These are phyloP conservation scores for Microctenopoma stevenorrisi DNA, from an alignment of 2,797 vertebrate species.

Conservation along the genomic window DNA sequence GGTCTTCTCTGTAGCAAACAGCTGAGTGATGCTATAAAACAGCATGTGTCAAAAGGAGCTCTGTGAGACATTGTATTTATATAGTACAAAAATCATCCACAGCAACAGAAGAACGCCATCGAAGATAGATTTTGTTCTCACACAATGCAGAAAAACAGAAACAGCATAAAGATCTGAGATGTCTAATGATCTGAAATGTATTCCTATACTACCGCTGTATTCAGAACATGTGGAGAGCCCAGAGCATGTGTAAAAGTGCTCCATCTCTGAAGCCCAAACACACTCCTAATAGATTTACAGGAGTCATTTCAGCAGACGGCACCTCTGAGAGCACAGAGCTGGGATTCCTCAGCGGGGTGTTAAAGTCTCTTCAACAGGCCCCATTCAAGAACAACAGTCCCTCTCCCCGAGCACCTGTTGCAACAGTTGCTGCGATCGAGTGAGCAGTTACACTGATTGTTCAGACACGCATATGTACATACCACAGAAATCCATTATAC, in stretches of 20 bases:
- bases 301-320: conserved; percentile 70
- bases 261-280: conserved; percentile 63
- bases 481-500: conserved; percentile 1
- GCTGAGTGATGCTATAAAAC: background rate
- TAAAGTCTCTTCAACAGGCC: conserved; percentile 60
- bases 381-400: conserved; percentile 69
- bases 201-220: background rate
- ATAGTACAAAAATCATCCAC: background rate
- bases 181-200: background rate
- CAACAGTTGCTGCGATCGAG: conserved; percentile 62
- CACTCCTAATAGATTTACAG: conserved; percentile 74
- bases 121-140: background rate
- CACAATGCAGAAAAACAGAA: conserved; percentile 4
- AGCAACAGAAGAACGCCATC: background rate
- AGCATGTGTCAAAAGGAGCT: conserved; percentile 4
- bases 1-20: conserved; percentile 37
- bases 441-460: conserved; percentile 20
- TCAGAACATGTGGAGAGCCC: conserved; percentile 44
- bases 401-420: conserved; percentile 75
- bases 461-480: conserved; percentile 10
- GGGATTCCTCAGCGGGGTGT: conserved; percentile 66
- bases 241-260: conserved; percentile 70
- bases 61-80: background rate
- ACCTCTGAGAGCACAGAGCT: conserved; percentile 61
- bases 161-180: background rate